Percentiles rank a stretch among this genome's conserved stretches.
phyloP scores from a whole-genome alignment of 2,797 vertebrate genomes.

The Masticophis lateralis region DNA sequence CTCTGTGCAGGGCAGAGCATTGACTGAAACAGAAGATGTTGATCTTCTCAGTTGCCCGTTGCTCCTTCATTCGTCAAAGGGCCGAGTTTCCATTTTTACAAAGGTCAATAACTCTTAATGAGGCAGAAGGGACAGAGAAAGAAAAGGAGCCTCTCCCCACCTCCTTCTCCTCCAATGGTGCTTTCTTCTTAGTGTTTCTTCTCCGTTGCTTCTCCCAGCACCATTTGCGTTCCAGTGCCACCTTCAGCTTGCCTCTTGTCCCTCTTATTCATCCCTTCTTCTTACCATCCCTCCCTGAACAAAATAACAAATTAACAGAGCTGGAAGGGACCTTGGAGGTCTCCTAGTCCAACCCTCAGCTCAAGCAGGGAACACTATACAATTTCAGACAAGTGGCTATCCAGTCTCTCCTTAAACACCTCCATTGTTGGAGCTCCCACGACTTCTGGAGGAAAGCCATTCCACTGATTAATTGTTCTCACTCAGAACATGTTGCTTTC shows the following conservation, averaged over 20 bases:
- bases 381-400: neutral
- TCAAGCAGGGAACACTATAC: neutral
- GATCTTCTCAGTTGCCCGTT: too few species aligned
- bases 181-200: neutral
- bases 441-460: neutral
- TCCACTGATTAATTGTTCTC: neutral
- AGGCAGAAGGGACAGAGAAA: neutral
- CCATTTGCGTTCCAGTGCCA: neutral
- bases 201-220: neutral
- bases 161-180: neutral
- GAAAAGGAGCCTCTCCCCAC: neutral
- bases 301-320: neutral
- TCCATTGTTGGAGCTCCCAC: neutral
- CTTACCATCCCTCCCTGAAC: neutral
- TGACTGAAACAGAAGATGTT: neutral
- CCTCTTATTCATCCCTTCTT: neutral
- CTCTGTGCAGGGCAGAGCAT: neutral
- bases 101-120: neutral
- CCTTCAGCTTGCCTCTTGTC: too few species aligned
- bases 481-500: neutral
- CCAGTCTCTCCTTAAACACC: neutral
- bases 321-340: too few species aligned
- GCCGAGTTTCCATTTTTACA: neutral
- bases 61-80: neutral
- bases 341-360: too few species aligned